Evolutionary conservation across 1,140 invertebrate genomes (phyloP), one percentile per base, ranked within the genome.

Genomic region (Ptiloglossa arizonensis): DNA sequence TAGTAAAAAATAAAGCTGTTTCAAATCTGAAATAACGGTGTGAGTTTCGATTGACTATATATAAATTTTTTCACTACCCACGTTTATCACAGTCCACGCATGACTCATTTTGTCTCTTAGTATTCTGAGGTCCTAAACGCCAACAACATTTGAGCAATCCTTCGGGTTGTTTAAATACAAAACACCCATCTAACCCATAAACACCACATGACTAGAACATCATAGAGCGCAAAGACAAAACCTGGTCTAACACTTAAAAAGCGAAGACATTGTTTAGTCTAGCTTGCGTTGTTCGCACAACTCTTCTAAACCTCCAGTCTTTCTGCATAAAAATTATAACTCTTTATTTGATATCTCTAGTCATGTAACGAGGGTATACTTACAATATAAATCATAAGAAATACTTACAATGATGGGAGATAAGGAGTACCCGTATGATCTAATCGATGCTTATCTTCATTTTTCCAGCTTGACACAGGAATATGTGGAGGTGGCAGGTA

Each of bases 381-480:
- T 63, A 69, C n/a, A 70, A 64, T 46, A 69, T 52, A 63, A 69
- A 68, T 27, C n/a, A 74, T 75, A 68, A 68, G 67, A 66, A 17
- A 64, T 83, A 88, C 89, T 92, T 84, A 92, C 90, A 92, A 80
- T 72, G 89, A 80, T 41, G 91, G 84, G 77, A 92, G 86, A 82
- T 92, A 91, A 60, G 89, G 57, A 84, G 87, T 87, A 70, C 85
- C 82, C 67, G 87, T 89, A 79, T 91, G 89, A 88, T 91, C 89
- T 89, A 91, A 95, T 93, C 95, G 94, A 90, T 96, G 94, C 91
- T 96, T 96, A 87, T 96, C 96, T 88, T 97, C 96, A 89, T 96
- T 97, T 90, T 97, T 97, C 96, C 96, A 97, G 72, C 96, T 97
- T 80, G 96, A 96, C 22, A 97, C 96, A 85, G 96, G 96, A 86